Base-by-base conservation (phyloP, 2,888 invertebrate genomes). In the Hetaerina titia region DNA sequence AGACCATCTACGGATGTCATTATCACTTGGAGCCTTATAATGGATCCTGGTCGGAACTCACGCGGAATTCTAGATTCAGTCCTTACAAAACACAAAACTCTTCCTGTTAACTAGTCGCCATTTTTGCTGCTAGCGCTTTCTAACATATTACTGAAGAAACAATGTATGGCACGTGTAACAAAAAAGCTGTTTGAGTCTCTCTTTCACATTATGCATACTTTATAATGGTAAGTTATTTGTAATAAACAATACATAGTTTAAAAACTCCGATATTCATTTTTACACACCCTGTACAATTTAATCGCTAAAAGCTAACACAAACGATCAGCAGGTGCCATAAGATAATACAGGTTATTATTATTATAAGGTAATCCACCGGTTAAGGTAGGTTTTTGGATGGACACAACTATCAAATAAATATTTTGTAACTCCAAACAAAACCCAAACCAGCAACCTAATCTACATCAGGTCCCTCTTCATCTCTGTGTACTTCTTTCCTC, bases 1-100 rank as follows among this genome's bases (percentile, higher is more conserved):
- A 92, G 92, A 92, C 95, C 57, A 95, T 95, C 95, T 95, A 88
- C 7, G 56, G 87, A 94, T 95, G 95, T 95, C 92, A 90, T 95
- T 95, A 90, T 95, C 95, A 92, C 60, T 58, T 90, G 87, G 81
- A 92, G 11, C 2, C 13, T 60, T 60, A 15, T 1, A 60, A 45
- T 45, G 45, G 45, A 45, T 2, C 45, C 4, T 45, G 45, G 45
- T 45, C 45, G 45, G 45, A 2, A 45, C 45, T 1, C 45, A 45
- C 45, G 45, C 60, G 60, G 13, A 2, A 17, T 5, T 17, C 60
- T 60, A 11, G 13, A 60, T 17, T 60, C 60, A 17, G 17, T 4
- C 5, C 60, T 60, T 63, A 87, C 89, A 95, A 95, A 95, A 95
- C 95, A 88, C 95, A 92, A 92, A 95, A 89, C 11, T 57, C 87